These are phyloP conservation scores for Sycophaga agraensis DNA, from an alignment of 1,140 invertebrate genomes.

Conservation along the genomic window DNA sequence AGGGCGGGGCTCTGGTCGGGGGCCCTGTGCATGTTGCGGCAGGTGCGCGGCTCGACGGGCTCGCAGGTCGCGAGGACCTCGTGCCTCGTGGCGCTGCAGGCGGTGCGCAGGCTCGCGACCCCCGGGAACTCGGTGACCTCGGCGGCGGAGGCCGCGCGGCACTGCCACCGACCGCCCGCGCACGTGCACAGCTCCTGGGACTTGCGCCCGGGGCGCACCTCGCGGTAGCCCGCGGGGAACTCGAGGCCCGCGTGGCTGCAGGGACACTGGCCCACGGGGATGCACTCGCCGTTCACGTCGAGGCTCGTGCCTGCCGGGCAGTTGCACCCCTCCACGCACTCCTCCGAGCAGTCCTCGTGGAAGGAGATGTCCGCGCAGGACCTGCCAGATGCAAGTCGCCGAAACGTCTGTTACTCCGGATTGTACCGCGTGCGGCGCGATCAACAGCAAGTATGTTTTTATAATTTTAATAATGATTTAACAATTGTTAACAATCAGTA, in stretches of 20 bases:
- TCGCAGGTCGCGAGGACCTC: conserved; percentile 77
- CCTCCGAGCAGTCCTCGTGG: conserved; percentile 57
- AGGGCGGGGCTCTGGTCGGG: conserved; percentile 51
- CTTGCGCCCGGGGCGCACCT: conserved; percentile 67
- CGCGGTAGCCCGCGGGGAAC: conserved; percentile 74
- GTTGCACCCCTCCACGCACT: conserved; percentile 85
- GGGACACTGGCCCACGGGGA: conserved; percentile 73
- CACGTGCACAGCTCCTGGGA: conserved; percentile 75
- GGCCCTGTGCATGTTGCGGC: conserved; percentile 74
- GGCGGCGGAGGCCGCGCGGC: conserved; percentile 63
- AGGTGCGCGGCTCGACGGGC: conserved; percentile 73
- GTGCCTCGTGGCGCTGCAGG: conserved; percentile 64
- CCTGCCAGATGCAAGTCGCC: no score
- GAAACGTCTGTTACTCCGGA: no score
- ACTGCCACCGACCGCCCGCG: conserved; percentile 67
- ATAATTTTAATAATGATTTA: no score
- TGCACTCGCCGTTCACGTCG: conserved; percentile 71
- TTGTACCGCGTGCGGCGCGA: no score
- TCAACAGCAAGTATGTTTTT: no score
- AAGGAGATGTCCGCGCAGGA: conserved; percentile 41
- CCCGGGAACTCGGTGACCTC: conserved; percentile 67
- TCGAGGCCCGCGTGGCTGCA: conserved; percentile 73
- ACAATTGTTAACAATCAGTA: no score
- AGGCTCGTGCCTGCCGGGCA: conserved; percentile 78
- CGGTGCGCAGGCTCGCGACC: conserved; percentile 60